Evolutionary conservation across 1,140 invertebrate genomes (phyloP).

Genomic region (Periplaneta americana): DNA sequence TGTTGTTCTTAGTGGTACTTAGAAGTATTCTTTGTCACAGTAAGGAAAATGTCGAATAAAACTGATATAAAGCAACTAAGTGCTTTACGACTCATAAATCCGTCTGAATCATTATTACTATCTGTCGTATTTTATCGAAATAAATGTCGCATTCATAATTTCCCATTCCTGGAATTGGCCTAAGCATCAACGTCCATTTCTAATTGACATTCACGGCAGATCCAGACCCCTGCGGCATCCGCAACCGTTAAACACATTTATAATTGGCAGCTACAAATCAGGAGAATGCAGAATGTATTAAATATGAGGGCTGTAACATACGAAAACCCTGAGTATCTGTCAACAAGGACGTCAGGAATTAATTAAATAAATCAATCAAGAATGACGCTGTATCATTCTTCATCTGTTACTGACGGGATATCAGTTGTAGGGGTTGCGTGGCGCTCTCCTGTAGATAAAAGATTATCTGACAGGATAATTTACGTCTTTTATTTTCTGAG

Average conservation of each 20-base stretch:
- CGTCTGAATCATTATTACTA: background rate
- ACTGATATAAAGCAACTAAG: too few species aligned
- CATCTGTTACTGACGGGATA: background rate
- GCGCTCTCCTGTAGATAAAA: background rate
- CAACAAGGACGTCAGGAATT: background rate
- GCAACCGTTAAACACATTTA: background rate
- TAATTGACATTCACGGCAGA: background rate
- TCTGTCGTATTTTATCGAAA: background rate
- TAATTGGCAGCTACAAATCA: background rate
- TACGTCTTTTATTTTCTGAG: background rate
- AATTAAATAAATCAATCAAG: background rate
- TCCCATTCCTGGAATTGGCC: background rate
- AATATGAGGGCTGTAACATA: background rate
- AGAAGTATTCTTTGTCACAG: too few species aligned
- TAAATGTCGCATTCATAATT: background rate
- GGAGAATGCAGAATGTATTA: background rate
- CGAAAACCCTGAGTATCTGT: background rate
- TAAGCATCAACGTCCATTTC: background rate
- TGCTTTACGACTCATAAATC: background rate
- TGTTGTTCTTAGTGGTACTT: too few species aligned
- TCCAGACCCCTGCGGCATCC: background rate
- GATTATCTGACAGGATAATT: background rate
- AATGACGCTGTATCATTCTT: background rate
- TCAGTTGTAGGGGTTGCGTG: background rate
- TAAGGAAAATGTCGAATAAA: too few species aligned